Evolutionary conservation across 2,797 vertebrate genomes (phyloP), one percentile per base, ranked within the genome.

Genomic region (Trematomus bernacchii): DNA sequence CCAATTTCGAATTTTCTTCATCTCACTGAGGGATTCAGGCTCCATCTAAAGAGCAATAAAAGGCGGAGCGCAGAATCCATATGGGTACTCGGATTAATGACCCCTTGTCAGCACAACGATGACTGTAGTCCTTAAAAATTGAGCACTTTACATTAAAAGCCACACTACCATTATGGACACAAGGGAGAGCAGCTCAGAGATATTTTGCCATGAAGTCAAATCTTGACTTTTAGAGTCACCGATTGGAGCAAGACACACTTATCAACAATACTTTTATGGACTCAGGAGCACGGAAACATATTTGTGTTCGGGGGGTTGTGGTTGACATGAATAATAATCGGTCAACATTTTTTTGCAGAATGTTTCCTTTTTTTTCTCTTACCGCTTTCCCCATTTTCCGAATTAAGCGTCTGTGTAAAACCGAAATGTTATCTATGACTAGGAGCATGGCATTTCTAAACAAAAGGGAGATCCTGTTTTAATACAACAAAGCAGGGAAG

Each of bases 71-170:
- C 67, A 53, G 59, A 40, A 27, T 46, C 19, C 30, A 4, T 10
- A 21, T 30, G 58, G 58, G 46, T 37, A n/a, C 30, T 3, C 19
- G 62, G 62, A 78, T 73, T 40, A 57, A 85, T 66, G 65, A 60
- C 6, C n/a, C 23, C 5, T 27, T 62, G 23, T 65, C 54, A 40
- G 48, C 27, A 73, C n/a, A 33, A 3, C 15, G 42, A 60, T n/a
- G 55, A 58, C 33, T 61, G 14, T 1, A 46, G 48, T 53, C 46
- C 57, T 18, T 50, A 42, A 62, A 50, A 52, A 46, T 23, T 33
- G 55, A 62, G 19, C 15, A 55, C 55, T 64, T 76, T 48, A 33
- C 42, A 66, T 57, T 23, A 53, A 19, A n/a, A 72, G 64, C 33
- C 21, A 21, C 44, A n/a, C n/a, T 58, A 6, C 66, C 14, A 33